These are phyloP conservation scores for Hylaeus anthracinus DNA, from an alignment of 1,140 invertebrate genomes.

Conservation along the genomic window DNA sequence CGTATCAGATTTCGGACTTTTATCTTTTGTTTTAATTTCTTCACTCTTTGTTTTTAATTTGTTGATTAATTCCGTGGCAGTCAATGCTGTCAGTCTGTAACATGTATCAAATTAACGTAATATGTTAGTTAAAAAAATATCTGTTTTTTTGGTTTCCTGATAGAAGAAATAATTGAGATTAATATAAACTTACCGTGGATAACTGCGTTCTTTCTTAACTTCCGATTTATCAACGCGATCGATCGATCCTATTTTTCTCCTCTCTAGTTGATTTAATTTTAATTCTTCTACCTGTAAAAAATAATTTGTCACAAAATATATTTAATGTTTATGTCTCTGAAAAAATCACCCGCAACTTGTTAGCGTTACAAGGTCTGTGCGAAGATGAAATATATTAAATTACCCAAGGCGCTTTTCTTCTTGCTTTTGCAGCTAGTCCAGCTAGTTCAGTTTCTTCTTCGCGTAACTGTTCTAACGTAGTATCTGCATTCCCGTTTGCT, in stretches of 20 bases:
- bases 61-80: constrained; percentile 45
- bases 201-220: constrained; percentile 69
- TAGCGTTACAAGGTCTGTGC: background rate
- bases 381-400: constrained; percentile 22
- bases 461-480: constrained; percentile 63
- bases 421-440: constrained; percentile 67
- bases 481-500: constrained; percentile 73
- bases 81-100: constrained; percentile 43
- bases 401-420: constrained; percentile 77
- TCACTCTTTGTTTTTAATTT: constrained; percentile 68
- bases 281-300: constrained; percentile 74
- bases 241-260: constrained; percentile 64
- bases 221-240: constrained; percentile 73
- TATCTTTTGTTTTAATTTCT: constrained; percentile 70
- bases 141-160: background rate
- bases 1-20: constrained; percentile 56
- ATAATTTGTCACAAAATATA: constrained; percentile 12
- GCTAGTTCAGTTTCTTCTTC: constrained; percentile 68
- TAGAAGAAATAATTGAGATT: constrained; percentile 2
- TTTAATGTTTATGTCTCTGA: background rate
- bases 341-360: background rate
- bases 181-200: constrained; percentile 56
- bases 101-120: background rate
- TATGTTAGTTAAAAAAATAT: background rate
- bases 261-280: constrained; percentile 77